Evolutionary conservation across 1,140 invertebrate genomes (phyloP).

Genomic region (Lordiphosa stackelbergi): DNA sequence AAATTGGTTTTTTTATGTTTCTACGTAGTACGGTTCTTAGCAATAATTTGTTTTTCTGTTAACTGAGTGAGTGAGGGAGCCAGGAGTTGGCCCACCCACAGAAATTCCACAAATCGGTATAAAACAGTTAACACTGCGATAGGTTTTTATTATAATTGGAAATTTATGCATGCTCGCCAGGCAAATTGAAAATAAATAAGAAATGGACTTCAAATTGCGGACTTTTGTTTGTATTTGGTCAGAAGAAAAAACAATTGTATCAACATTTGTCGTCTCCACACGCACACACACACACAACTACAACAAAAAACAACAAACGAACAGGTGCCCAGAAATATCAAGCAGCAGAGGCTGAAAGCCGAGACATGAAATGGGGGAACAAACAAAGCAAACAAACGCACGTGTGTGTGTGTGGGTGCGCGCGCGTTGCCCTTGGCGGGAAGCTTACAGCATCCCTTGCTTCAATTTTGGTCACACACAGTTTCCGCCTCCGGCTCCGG

Average conservation of each 20-base stretch:
- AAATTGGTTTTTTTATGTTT: conserved; percentile 58
- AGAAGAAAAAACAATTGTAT: no score
- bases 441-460: conserved; percentile 40
- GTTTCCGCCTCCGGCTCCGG: no score
- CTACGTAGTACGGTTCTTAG: conserved; percentile 60
- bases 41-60: conserved; percentile 40
- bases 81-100: neutral
- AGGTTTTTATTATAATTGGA: conserved; percentile 9
- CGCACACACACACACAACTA: conserved; percentile 47
- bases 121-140: conserved; percentile 10
- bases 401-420: conserved; percentile 3
- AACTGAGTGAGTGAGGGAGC: neutral
- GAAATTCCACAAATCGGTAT: conserved; percentile 7
- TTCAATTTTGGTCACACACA: neutral
- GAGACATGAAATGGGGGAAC: conserved; percentile 29
- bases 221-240: neutral
- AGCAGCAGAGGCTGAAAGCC: conserved; percentile 14
- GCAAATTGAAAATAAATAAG: conserved; percentile 9
- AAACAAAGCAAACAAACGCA: conserved; percentile 34
- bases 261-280: no score
- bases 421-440: neutral
- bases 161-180: conserved; percentile 5
- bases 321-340: conserved; percentile 50
- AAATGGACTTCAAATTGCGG: conserved; percentile 1
- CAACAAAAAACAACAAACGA: conserved; percentile 51